Evolutionary conservation across 2,797 vertebrate species (phyloP), one percentile per base, ranked within the genome.

Genomic region (Huso huso): DNA sequence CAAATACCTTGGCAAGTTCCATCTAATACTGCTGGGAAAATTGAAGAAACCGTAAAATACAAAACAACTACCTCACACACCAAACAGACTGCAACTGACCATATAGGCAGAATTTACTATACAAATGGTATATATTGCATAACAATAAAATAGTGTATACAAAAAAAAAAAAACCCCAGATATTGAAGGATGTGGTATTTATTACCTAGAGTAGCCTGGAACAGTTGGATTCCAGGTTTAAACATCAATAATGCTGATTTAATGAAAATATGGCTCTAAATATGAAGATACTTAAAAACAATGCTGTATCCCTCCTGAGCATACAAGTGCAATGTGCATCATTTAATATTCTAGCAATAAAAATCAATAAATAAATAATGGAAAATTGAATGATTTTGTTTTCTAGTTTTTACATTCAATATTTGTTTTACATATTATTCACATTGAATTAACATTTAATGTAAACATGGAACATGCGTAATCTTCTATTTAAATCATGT

Each of bases 241-340:
- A 71, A 70, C 50, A 65, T 73, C 53, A 64, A 65, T 69, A 57
- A 76, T 37, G 64, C 51, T 23, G n/a, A 37, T 37, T 37, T 37
- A 37, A 23, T 48, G 15, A 77, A 73, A 51, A 66, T 68, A 76
- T 73, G 75, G 71, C 74, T 77, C 68, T 66, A 64, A 64, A 57
- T n/a, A 70, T n/a, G 11, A 65, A 51, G 23, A 51, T 9, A 70
- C 9, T 37, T 68, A 69, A 64, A 68, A 70, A 49, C 62, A 11
- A 52, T 59, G 52, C 49, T 63, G n/a, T 67, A 80, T 79, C 80
- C 70, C 73, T 85, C 81, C 83, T 86, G 80, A 87, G 84, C 71
- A 71, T 65, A 15, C 76, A 88, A 87, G 85, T 89, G 86, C 85
- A 86, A 78, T 69, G 81, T 92, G 86, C 85, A 70, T 78, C 71